These are phyloP conservation scores for Epinephelus coioides DNA, from an alignment of 2,797 vertebrate species.

Conservation along the genomic window DNA sequence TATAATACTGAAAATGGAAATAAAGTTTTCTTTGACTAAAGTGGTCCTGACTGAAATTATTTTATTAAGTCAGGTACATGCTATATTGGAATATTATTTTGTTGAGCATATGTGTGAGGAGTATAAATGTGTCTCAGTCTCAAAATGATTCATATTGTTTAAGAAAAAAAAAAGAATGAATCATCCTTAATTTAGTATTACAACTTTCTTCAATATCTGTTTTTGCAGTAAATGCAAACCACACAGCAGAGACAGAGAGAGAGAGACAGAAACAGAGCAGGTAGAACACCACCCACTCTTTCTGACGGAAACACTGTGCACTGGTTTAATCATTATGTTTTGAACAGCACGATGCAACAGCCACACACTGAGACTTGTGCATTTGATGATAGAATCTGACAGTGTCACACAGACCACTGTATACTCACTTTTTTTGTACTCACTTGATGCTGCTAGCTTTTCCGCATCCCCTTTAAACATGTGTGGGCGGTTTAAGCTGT, in stretches of 20 bases:
- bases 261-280: no score
- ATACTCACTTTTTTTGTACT: conserved; percentile 35
- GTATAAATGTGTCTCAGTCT: not conserved
- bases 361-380: conserved; percentile 32
- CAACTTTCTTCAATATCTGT: not conserved
- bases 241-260: not conserved
- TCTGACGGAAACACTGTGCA: conserved; percentile 27
- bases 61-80: not conserved
- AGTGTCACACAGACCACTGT: conserved; percentile 54
- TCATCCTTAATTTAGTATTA: not conserved
- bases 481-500: conserved; percentile 62
- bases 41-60: no score
- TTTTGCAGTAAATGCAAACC: not conserved
- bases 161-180: not conserved
- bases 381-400: conserved; percentile 57
- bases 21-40: no score
- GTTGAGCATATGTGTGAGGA: not conserved
- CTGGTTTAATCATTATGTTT: conserved; percentile 34
- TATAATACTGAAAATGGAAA: no score
- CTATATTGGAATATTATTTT: not conserved
- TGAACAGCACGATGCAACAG: conserved; percentile 33
- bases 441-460: conserved; percentile 46
- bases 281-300: conserved; percentile 19
- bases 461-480: conserved; percentile 57
- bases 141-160: not conserved